Percentiles rank a stretch among this genome's conserved stretches.
Evolutionary conservation across 2,113 vertebrate species (phyloP).

Genomic region (Columbina picui): DNA sequence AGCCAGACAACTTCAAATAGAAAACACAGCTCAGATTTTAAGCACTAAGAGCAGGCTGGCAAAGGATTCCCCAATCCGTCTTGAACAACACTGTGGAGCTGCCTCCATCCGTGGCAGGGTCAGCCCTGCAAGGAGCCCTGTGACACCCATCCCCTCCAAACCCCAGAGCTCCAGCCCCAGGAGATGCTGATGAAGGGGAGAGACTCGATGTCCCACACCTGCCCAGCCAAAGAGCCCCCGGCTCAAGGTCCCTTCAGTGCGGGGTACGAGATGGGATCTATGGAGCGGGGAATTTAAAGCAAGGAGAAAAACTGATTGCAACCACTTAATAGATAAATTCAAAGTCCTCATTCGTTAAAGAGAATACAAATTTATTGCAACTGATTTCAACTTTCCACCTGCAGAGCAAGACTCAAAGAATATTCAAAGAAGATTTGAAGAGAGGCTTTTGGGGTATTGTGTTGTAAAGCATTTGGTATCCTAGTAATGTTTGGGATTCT

Average conservation of each 20-base stretch:
- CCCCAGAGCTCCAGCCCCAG: rapidly evolving
- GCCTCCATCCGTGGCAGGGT: background rate
- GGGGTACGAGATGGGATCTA: background rate
- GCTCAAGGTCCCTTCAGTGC: background rate
- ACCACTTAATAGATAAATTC: background rate
- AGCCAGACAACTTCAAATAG: background rate
- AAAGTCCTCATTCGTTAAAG: background rate
- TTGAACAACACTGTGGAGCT: background rate
- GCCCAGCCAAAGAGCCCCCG: rapidly evolving
- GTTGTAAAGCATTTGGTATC: background rate
- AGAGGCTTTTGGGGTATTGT: background rate
- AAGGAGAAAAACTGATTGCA: background rate
- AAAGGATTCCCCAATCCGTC: background rate
- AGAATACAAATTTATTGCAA: background rate
- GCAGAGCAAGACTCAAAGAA: background rate
- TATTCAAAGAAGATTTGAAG: background rate
- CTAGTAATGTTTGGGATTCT: constrained; percentile 41
- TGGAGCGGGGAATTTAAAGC: background rate
- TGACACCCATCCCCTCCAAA: background rate
- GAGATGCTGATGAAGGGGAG: background rate
- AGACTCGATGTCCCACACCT: background rate
- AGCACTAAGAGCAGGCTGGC: background rate
- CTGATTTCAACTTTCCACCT: background rate
- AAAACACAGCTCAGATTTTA: background rate
- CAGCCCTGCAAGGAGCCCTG: background rate